Percentiles rank a stretch among this genome's conserved stretches.
phyloP scores from a whole-genome alignment of 2,888 invertebrate species.

The Sinohyriopsis cumingii region DNA sequence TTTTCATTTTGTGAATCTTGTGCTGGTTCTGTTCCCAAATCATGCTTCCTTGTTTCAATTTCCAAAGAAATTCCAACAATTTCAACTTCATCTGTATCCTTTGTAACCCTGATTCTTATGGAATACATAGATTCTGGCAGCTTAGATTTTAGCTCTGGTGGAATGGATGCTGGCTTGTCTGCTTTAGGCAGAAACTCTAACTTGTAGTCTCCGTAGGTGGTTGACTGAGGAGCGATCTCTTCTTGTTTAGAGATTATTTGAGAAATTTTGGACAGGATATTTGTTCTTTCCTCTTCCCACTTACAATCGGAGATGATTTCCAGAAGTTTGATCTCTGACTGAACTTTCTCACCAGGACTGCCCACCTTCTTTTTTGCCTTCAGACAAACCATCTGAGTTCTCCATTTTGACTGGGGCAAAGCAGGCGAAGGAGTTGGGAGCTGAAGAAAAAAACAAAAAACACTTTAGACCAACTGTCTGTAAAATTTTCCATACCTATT shows the following conservation, averaged over 20 bases:
- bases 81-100: conserved; percentile 17
- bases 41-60: conserved; percentile 4
- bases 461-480: no score
- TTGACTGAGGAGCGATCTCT: conserved; percentile 41
- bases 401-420: conserved; percentile 36
- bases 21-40: conserved; percentile 1
- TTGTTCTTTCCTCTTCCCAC: conserved; percentile 56
- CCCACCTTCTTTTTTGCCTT: conserved; percentile 49
- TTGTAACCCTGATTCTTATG: conserved; percentile 52
- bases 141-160: conserved; percentile 51
- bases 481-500: no score
- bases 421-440: not conserved
- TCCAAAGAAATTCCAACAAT: not conserved
- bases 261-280: conserved; percentile 59
- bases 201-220: conserved; percentile 44
- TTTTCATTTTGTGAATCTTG: conserved; percentile 21
- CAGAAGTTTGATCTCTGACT: conserved; percentile 54
- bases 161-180: conserved; percentile 55
- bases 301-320: conserved; percentile 65
- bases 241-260: conserved; percentile 40
- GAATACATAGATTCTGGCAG: conserved; percentile 58
- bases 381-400: conserved; percentile 61
- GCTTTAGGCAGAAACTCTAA: conserved; percentile 60
- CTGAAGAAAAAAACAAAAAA: not conserved
- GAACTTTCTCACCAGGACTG: conserved; percentile 21